These are phyloP conservation scores for Catocala nupta DNA, from an alignment of 2,888 invertebrate species.

Conservation along the genomic window DNA sequence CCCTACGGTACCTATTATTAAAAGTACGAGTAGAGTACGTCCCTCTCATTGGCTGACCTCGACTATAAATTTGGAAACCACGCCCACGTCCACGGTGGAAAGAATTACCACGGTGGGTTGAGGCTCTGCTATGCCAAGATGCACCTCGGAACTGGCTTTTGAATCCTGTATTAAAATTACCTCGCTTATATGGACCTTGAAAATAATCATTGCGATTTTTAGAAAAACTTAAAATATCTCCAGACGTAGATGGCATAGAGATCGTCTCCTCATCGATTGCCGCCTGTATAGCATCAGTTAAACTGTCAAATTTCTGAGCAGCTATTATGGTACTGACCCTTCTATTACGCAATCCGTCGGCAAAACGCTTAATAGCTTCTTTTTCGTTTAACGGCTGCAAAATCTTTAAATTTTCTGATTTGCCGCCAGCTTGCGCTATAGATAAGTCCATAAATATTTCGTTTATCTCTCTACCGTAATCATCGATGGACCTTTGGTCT, in stretches of 20 bases:
- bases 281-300: constrained; percentile 10
- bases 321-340: neutral
- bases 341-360: too few species aligned
- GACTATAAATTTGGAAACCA: neutral
- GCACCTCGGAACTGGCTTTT: neutral
- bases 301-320: constrained; percentile 1
- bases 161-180: neutral
- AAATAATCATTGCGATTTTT: constrained; percentile 4
- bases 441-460: constrained; percentile 13
- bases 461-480: constrained; percentile 9
- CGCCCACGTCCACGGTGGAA: constrained; percentile 1
- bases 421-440: constrained; percentile 16
- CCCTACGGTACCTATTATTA: neutral
- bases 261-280: constrained; percentile 14
- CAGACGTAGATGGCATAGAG: constrained; percentile 11
- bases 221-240: constrained; percentile 4
- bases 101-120: neutral
- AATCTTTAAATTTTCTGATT: too few species aligned
- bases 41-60: neutral
- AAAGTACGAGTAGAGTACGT: neutral
- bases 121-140: constrained; percentile 1
- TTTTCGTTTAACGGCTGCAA: neutral
- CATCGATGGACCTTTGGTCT: constrained; percentile 5
- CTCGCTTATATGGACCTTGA: neutral
- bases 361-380: too few species aligned